Conservation (phyloP, 2,797 vertebrate genomes). For the Rhadinocentrus ornatus region DNA sequence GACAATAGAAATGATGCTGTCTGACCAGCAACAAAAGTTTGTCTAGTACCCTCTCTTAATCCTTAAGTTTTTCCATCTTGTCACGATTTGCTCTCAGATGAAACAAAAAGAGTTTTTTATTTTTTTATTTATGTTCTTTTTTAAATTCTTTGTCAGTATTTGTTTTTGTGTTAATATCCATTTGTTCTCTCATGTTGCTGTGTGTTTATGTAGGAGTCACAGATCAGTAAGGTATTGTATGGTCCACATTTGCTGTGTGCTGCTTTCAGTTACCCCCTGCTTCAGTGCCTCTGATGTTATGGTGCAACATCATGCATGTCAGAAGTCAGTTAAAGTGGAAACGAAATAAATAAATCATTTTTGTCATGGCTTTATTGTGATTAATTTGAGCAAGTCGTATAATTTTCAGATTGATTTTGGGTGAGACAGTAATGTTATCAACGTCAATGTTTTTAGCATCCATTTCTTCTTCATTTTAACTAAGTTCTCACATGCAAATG, state of each 20-base stretch:
- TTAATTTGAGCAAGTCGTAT: constrained; percentile 8
- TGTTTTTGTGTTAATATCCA: constrained; percentile 79
- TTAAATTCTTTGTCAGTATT: constrained; percentile 28
- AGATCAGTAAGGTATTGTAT: constrained; percentile 91
- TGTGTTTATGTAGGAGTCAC: constrained; percentile 93
- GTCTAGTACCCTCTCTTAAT: constrained; percentile 2
- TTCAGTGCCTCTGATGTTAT: constrained; percentile 46
- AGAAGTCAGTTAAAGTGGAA: constrained; percentile 41
- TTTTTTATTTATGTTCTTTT: constrained; percentile 45
- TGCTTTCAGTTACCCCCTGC: constrained; percentile 58
- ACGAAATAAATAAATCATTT: constrained; percentile 3
- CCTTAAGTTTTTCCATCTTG: constrained; percentile 11
- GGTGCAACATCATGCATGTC: constrained; percentile 66
- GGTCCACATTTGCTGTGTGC: constrained; percentile 79
- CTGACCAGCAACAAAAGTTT: no score
- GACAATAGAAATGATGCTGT: not conserved
- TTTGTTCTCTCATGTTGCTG: constrained; percentile 80
- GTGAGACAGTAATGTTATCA: constrained; percentile 1
- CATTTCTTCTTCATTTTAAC: constrained; percentile 42
- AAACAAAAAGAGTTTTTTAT: constrained; percentile 1
- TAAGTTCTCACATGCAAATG: constrained; percentile 65
- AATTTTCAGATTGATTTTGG: not conserved
- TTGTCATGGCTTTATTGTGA: constrained; percentile 2
- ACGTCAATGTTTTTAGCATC: not conserved
- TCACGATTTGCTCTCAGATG: not conserved